A percentile compares a stretch with the other conserved stretches of the same genome.
phyloP scores from a whole-genome alignment of 2,797 vertebrate species.

The Oreochromis mossambicus region DNA sequence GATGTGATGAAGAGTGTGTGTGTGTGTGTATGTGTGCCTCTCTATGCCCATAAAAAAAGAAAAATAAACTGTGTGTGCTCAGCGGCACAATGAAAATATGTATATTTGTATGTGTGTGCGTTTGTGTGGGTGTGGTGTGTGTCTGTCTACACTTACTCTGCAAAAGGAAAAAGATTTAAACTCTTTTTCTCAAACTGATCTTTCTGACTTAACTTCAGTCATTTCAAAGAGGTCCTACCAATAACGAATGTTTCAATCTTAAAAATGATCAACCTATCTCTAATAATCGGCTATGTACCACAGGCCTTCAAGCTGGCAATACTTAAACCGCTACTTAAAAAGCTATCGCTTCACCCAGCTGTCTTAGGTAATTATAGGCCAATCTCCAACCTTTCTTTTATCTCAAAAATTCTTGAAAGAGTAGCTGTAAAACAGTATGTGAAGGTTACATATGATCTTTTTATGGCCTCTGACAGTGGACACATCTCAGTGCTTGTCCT shows the following conservation, averaged over 20 bases:
- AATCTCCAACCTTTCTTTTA: neutral
- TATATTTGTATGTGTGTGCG: neutral
- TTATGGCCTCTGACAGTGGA: neutral
- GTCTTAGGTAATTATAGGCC: neutral
- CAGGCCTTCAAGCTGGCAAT: neutral
- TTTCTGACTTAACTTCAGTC: neutral
- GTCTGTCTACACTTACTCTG: neutral
- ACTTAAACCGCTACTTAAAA: neutral
- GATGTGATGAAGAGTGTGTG: neutral
- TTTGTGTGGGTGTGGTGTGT: neutral
- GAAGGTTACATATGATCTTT: neutral
- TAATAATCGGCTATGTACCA: neutral
- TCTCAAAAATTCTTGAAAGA: neutral
- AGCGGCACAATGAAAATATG: neutral
- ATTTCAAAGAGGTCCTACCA: neutral
- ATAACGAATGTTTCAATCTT: neutral
- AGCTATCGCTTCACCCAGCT: neutral
- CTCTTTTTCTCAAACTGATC: neutral
- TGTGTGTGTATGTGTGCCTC: neutral
- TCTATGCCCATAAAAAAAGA: neutral
- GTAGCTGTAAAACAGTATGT: neutral
- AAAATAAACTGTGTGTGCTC: neutral
- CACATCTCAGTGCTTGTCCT: neutral
- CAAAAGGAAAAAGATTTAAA: neutral
- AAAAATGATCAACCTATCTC: neutral